Base-by-base conservation (phyloP, 2,113 vertebrate species). In the Sapajus apella region DNA sequence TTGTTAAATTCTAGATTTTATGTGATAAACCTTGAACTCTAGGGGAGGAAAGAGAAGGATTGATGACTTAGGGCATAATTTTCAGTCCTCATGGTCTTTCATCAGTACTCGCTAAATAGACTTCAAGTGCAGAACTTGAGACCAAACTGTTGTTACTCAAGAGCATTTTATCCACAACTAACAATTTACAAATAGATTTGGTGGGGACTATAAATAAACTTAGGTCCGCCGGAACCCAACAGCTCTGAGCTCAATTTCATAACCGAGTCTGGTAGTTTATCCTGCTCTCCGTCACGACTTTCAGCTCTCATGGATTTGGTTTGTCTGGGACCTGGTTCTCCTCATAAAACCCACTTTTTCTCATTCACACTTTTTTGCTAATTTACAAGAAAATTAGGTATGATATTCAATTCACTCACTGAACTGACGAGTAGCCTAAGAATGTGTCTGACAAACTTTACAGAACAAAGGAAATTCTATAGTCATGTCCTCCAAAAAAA, bases 381-480 rank as follows among this genome's bases (percentile, higher is more conserved):
- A 95, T 56, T 89, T 80, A 45, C 18, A 80, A 95, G 58, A 87
- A 95, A 85, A 88, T n/a, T 37, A 82, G 23, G 25, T 45, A 32
- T 12, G 64, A 55, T 77, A 73, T 56, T 76, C 66, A 68, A 27
- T n/a, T 96, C 58, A 52, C 25, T 52, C 61, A 21, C 64, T 81
- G 21, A 95, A 75, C 55, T 40, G 23, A 66, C 40, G 52, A 85
- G 66, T 32, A 91, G 66, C 43, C 64, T 18, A 81, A 43, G 43
- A 89, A 94, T 64, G 3, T 81, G 16, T 73, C 52, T 95, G 66
- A 92, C 23, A 83, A 61, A 55, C 30, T n/a, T 50, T 52, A 79
- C 5, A 43, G 40, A 86, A 68, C 32, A 95, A 79, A 43, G 52
- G 21, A 90, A 90, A 83, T 40, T 9, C 17, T 30, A 66, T 1